Evolutionary conservation across 1,140 invertebrate genomes (phyloP), one percentile per base, ranked within the genome.

Genomic region (Mercenaria mercenaria): DNA sequence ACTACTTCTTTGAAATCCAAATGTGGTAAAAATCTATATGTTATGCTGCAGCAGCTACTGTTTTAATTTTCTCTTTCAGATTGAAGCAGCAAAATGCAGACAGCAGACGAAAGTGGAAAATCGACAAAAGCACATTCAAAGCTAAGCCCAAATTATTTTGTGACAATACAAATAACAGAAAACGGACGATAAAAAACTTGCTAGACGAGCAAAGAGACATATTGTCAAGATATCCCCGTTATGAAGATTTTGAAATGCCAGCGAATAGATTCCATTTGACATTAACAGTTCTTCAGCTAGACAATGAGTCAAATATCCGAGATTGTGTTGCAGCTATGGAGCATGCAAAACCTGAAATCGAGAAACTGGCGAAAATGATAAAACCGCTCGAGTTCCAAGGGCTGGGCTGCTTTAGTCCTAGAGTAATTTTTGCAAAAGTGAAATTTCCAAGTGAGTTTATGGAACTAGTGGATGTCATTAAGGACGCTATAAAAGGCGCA

Each of bases 401-500:
- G 3, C 88, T 96, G 15, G 91, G 91, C 29, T 91, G 94, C 74
- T 96, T 96, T 88, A 93, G 92, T 81, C 91, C 94, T 1, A 90
- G 94, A 43, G 96, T 96, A 26, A 43, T 96, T 0, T 96, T 95
- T 92, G 93, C 93, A 4, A 93, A 95, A 82, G 92, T 95, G 1
- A 67, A 94, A 10, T 91, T 90, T 67, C 74, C 92, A 0, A 23
- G 77, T 50, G 92, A 93, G 52, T 92, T 96, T 76, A 67, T 88
- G 3, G 79, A 92, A 3, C 94, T 96, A 74, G 92, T 93, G 20
- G 91, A 95, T 13, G 90, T 93, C 23, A 23, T 96, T 10, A 94
- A 93, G 88, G 69, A 92, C 10, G 84, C 90, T 91, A 72, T 96
- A 26, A 85, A 91, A 23, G 91, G 94, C 39, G 91, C 91, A n/a